These are phyloP conservation scores for Crotalus viridis DNA, from an alignment of 2,113 vertebrate species.

Conservation along the genomic window DNA sequence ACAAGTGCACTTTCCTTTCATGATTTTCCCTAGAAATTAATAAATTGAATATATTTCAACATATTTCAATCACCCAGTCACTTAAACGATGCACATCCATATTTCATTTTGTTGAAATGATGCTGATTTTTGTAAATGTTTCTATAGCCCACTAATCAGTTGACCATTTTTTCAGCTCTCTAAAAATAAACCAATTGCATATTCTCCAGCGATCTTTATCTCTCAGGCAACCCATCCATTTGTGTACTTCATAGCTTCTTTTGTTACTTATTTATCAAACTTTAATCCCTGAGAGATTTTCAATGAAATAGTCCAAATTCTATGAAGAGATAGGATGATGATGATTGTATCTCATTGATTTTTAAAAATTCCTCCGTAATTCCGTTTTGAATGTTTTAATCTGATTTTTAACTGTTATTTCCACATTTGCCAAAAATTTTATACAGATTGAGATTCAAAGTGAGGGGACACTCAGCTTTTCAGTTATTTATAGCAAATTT, in stretches of 20 bases:
- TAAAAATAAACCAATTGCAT: background rate
- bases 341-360: background rate
- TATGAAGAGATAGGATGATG: background rate
- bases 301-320: background rate
- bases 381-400: background rate
- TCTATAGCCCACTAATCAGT: background rate
- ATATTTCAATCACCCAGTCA: background rate
- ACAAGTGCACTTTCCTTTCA: background rate
- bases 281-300: background rate
- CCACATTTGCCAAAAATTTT: background rate
- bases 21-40: background rate
- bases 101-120: background rate
- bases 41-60: background rate
- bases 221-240: background rate
- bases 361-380: background rate
- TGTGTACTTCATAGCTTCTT: background rate
- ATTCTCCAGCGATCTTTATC: background rate
- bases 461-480: background rate
- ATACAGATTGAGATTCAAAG: background rate
- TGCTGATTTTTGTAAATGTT: background rate
- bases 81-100: background rate
- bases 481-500: background rate
- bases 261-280: background rate
- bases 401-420: background rate
- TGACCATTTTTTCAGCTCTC: background rate